phyloP scores from a whole-genome alignment of 2,888 invertebrate species.

The Halocaridina rubra region DNA sequence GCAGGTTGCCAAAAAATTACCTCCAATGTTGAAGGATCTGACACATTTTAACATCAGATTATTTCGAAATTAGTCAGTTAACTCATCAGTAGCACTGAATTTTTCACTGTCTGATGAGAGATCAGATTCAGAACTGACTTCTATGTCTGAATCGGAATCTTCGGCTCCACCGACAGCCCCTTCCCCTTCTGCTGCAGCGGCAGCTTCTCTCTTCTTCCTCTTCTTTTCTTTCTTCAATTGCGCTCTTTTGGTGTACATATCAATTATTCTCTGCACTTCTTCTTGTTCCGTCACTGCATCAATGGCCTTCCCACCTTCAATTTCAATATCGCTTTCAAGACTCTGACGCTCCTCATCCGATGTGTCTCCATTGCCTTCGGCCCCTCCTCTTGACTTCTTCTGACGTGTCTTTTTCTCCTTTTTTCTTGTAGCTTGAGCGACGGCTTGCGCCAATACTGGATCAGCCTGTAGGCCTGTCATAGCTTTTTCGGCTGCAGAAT shows the following conservation, averaged over 20 bases:
- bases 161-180: conserved; percentile 22
- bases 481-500: conserved; percentile 21
- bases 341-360: conserved; percentile 43
- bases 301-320: conserved; percentile 52
- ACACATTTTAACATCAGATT: not conserved
- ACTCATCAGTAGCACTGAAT: conserved; percentile 49
- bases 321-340: conserved; percentile 40
- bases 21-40: not conserved
- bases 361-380: conserved; percentile 1
- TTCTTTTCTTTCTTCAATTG: conserved; percentile 58
- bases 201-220: conserved; percentile 29
- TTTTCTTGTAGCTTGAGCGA: conserved; percentile 32
- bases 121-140: conserved; percentile 43
- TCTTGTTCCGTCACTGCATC: conserved; percentile 51
- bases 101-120: conserved; percentile 56
- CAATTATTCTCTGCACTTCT: conserved; percentile 59
- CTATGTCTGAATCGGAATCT: conserved; percentile 47
- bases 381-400: not conserved
- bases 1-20: not conserved
- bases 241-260: conserved; percentile 58
- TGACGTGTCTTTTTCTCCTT: conserved; percentile 31
- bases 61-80: conserved; percentile 25
- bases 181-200: conserved; percentile 16
- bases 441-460: conserved; percentile 27
- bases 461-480: conserved; percentile 33